Evolutionary conservation across 2,888 invertebrate species (phyloP).

Genomic region (Lochmaea capreae): DNA sequence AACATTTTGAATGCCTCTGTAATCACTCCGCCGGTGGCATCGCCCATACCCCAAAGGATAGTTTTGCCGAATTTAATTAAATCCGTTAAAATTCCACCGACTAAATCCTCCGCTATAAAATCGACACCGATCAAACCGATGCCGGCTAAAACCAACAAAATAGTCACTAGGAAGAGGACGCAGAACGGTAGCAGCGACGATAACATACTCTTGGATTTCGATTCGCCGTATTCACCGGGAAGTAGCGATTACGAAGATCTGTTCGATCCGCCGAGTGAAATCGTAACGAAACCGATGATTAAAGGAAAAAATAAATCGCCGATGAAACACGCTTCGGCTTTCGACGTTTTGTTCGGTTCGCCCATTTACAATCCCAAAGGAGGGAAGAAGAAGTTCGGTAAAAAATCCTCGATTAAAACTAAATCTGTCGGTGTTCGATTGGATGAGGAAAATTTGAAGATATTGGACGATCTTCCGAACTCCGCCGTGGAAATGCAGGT

Average conservation of each 20-base stretch:
- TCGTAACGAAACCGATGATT: conserved; percentile 49
- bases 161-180: conserved; percentile 45
- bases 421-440: conserved; percentile 79
- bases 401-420: conserved; percentile 65
- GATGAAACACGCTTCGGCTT: conserved; percentile 65
- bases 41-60: conserved; percentile 64
- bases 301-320: conserved; percentile 53
- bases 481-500: conserved; percentile 95
- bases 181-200: conserved; percentile 64
- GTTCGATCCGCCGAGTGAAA: conserved; percentile 79
- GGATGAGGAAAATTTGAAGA: conserved; percentile 84
- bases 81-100: conserved; percentile 65
- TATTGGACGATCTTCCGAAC: conserved; percentile 89
- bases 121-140: conserved; percentile 72
- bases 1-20: conserved; percentile 62
- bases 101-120: conserved; percentile 71
- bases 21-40: conserved; percentile 56
- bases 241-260: conserved; percentile 90
- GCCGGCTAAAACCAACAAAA: conserved; percentile 57
- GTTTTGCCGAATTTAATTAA: conserved; percentile 68
- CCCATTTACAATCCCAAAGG: conserved; percentile 64
- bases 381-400: conserved; percentile 41
- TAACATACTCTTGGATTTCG: conserved; percentile 74
- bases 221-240: conserved; percentile 90
- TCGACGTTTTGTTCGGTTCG: conserved; percentile 75